Evolutionary conservation across 2,888 invertebrate genomes (phyloP).

Genomic region (Frankliniella intonsa): DNA sequence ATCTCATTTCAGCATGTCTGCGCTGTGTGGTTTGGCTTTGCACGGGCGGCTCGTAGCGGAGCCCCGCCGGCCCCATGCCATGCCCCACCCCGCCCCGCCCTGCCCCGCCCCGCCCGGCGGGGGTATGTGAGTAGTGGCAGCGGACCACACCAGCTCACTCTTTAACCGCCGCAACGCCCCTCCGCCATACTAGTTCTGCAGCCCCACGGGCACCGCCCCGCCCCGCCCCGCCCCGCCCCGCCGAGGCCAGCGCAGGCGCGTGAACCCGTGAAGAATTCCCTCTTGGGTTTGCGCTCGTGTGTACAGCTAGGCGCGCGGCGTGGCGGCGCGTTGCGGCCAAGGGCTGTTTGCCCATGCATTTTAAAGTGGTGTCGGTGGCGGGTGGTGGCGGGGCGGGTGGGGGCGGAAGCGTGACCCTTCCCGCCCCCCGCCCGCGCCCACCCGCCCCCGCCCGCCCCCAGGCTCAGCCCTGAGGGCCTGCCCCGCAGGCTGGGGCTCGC

Average conservation of each 20-base stretch:
- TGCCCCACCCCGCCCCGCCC: not conserved
- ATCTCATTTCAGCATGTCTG: no score
- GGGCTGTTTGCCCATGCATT: conserved; percentile 24
- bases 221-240: not conserved
- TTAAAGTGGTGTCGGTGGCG: conserved; percentile 22
- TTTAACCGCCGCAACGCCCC: no score
- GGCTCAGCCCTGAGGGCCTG: no score
- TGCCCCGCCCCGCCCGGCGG: not conserved
- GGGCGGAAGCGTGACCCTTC: not conserved
- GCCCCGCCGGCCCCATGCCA: not conserved
- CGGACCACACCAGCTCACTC: no score
- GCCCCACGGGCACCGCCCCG: no score
- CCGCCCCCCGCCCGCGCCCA: not conserved
- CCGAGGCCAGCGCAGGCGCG: not conserved
- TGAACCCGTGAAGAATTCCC: conserved; percentile 24
- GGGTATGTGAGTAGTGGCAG: no score
- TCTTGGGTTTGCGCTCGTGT: not conserved
- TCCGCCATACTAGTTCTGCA: no score
- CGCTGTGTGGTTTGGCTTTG: no score
- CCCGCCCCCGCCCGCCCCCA: no score
- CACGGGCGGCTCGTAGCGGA: no score
- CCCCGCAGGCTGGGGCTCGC: no score
- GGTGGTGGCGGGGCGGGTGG: not conserved
- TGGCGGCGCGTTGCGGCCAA: not conserved
- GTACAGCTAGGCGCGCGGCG: not conserved